Percentiles rank a stretch among this genome's conserved stretches.
These are phyloP conservation scores for Aleiodes alternator DNA, from an alignment of 2,888 invertebrate genomes.

Conservation along the genomic window DNA sequence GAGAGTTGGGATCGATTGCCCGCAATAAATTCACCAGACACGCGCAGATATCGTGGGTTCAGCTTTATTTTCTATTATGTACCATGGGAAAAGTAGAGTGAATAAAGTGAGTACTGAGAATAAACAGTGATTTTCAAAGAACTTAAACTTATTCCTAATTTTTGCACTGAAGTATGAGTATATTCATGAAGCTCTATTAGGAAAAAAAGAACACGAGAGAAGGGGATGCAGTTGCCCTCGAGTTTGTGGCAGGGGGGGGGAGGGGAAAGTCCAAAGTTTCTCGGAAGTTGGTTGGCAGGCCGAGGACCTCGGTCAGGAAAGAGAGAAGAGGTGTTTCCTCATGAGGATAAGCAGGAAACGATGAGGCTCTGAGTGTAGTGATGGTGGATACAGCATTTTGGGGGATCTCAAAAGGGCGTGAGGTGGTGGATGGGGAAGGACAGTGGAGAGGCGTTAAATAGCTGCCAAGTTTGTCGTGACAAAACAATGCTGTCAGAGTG, in stretches of 20 bases:
- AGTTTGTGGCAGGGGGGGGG: too few relatives aligned
- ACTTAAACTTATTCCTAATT: not conserved
- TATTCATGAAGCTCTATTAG: not conserved
- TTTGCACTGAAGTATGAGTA: too few relatives aligned
- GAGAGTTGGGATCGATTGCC: constrained; percentile 52
- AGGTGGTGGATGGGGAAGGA: constrained; percentile 40
- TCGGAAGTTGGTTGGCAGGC: constrained; percentile 27
- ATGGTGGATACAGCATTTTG: constrained; percentile 40
- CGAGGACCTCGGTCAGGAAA: constrained; percentile 3
- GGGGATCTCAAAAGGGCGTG: constrained; percentile 48
- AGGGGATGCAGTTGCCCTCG: not conserved
- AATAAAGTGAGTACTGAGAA: constrained; percentile 11
- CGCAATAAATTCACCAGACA: constrained; percentile 56
- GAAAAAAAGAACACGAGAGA: not conserved
- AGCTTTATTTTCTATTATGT: constrained; percentile 30
- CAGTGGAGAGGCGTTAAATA: constrained; percentile 70
- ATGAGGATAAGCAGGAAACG: constrained; percentile 38
- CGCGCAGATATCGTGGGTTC: constrained; percentile 49
- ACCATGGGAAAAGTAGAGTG: constrained; percentile 16
- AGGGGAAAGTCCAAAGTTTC: constrained; percentile 6
- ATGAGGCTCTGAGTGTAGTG: constrained; percentile 45
- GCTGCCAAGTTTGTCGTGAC: constrained; percentile 69
- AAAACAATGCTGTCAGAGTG: constrained; percentile 66
- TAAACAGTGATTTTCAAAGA: not conserved
- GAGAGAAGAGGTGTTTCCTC: constrained; percentile 35